Evolutionary conservation across 2,888 invertebrate genomes (phyloP).

Genomic region (Cephus sareptanus): DNA sequence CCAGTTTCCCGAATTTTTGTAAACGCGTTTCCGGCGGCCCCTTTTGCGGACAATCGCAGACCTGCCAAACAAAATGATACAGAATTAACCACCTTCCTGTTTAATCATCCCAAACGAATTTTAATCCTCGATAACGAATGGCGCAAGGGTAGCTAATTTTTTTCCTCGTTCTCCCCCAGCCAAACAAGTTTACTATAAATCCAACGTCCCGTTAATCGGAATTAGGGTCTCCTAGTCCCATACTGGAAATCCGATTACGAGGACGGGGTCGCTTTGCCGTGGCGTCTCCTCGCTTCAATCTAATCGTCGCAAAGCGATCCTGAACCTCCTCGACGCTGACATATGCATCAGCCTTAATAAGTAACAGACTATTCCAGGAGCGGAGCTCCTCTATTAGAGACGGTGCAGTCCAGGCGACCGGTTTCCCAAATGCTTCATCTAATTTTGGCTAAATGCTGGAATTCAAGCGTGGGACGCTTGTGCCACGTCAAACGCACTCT

Average conservation of each 20-base stretch:
- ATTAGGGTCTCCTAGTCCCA: not conserved
- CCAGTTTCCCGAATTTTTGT: conserved; percentile 17
- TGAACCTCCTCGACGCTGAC: not conserved
- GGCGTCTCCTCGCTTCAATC: not conserved
- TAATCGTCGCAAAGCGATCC: not conserved
- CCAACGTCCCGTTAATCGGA: not conserved
- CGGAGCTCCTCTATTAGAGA: not conserved
- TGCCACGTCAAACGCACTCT: not conserved
- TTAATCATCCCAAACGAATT: not conserved
- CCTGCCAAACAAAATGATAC: conserved; percentile 50
- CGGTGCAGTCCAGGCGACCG: not conserved
- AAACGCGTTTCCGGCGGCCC: conserved; percentile 15
- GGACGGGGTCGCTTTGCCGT: not conserved
- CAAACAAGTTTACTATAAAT: not conserved
- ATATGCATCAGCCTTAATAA: not conserved
- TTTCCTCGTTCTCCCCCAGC: not conserved
- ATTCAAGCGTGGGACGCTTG: not conserved
- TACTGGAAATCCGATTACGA: not conserved
- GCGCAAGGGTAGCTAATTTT: not conserved
- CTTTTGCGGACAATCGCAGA: conserved; percentile 55
- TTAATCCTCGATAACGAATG: not conserved
- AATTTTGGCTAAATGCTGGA: not conserved
- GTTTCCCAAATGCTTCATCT: not conserved
- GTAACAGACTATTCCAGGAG: not conserved
- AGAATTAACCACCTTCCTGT: not conserved